Evolutionary conservation across 2,888 invertebrate species (phyloP), one percentile per base, ranked within the genome.

Genomic region (Alloscopus bannaensis): DNA sequence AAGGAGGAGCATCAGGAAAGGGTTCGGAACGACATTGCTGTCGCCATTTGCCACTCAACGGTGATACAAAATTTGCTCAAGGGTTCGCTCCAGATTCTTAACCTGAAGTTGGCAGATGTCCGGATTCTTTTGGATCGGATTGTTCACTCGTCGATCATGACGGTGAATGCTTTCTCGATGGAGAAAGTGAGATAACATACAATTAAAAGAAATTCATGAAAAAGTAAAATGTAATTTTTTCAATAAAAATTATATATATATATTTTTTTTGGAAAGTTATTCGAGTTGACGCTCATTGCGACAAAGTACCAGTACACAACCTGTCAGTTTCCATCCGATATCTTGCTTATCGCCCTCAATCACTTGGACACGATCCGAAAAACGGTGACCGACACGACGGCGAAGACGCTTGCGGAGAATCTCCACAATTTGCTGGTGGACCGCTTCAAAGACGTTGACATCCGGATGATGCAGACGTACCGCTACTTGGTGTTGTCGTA

Each of bases 201-300:
- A 20, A 47, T 6, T 3, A 24, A 28, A 45, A 31, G 20, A 4
- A 26, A n/a, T 47, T 47, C n/a, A 26, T 36, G 22, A n/a, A 62
- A 13, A 22, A 4, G 4, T 70, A 26, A 55, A n/a, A 42, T n/a
- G 24, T 28, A 31, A 18, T 29, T 47, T 8, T 60, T 40, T 68
- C 22, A 24, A 64, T 8, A 55, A n/a, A 62, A n/a, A 40, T 42
- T 28, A 65, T n/a, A n/a, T n/a, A n/a, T n/a, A n/a, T n/a, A 75
- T 40, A 20, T 76, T 18, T 29, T 57, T 73, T 64, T 68, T 81
- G 11, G 29, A 24, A 86, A 90, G 89, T 87, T 91, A 42, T 91
- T 90, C 87, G 91, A 91, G 86, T 87, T 91, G 87, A 91, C 91
- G 90, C 89, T 90, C 52, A 91, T 91, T 90, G 90, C 90, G 1